Evolutionary conservation across 2,797 vertebrate genomes (phyloP).

Genomic region (Prunella strophiata): DNA sequence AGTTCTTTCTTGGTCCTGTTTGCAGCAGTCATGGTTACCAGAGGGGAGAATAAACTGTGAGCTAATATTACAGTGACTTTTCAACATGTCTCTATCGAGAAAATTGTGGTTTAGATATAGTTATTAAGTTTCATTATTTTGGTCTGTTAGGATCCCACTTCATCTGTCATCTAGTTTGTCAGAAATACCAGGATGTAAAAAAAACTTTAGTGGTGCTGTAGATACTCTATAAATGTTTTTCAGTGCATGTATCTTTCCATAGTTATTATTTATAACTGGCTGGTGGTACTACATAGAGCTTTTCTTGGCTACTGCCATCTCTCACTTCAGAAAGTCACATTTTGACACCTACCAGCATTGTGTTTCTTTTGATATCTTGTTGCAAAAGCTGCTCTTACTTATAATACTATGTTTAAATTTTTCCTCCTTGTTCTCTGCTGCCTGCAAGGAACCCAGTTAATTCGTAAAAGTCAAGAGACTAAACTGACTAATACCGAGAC

Average conservation of each 20-base stretch:
- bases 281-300: background rate
- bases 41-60: background rate
- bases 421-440: background rate
- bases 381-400: constrained; percentile 8
- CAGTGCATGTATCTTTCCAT: background rate
- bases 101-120: background rate
- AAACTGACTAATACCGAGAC: background rate
- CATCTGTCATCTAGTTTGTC: background rate
- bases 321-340: background rate
- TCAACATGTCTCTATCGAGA: background rate
- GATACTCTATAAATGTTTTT: background rate
- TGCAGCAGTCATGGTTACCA: background rate
- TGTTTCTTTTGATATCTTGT: constrained; percentile 3
- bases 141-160: background rate
- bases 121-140: background rate
- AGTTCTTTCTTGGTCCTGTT: background rate
- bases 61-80: background rate
- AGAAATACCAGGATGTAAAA: background rate
- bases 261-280: background rate
- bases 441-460: background rate
- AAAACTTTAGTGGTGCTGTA: background rate
- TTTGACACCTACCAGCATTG: background rate
- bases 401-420: background rate
- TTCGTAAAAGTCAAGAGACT: background rate
- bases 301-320: background rate